These are phyloP conservation scores for Aethina tumida DNA, from an alignment of 1,140 invertebrate genomes.

Conservation along the genomic window DNA sequence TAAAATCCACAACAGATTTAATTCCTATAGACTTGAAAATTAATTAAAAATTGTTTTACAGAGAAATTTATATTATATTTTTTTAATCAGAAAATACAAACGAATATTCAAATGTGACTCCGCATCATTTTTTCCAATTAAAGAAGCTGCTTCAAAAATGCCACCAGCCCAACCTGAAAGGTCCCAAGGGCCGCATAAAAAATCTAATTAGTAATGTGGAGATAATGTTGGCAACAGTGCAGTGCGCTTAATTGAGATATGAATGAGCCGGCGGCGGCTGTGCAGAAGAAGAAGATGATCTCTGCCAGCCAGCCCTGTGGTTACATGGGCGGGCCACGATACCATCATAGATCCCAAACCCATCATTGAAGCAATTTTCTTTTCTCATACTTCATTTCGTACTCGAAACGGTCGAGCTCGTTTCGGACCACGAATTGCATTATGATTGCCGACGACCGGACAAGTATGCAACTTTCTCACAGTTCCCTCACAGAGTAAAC, in stretches of 20 bases:
- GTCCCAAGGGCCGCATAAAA: neutral
- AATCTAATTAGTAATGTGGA: no score
- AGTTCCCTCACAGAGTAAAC: neutral
- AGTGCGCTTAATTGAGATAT: slow-evolving; percentile 33
- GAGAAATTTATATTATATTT: no score
- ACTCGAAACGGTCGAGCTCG: slow-evolving; percentile 4
- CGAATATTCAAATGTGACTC: slow-evolving; percentile 14
- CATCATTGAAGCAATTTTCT: slow-evolving; percentile 32
- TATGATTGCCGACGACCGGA: slow-evolving; percentile 8
- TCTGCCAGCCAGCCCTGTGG: slow-evolving; percentile 24
- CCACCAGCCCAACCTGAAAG: neutral
- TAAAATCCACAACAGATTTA: no score
- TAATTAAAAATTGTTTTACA: no score
- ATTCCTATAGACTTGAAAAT: no score
- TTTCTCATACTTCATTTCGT: slow-evolving; percentile 32
- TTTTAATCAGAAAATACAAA: no score
- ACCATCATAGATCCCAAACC: slow-evolving; percentile 32
- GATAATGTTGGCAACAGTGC: no score
- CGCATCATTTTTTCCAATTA: slow-evolving; percentile 11
- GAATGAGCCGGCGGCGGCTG: slow-evolving; percentile 20
- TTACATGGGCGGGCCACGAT: slow-evolving; percentile 31
- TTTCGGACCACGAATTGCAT: slow-evolving; percentile 5
- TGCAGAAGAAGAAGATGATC: slow-evolving; percentile 4
- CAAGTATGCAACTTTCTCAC: slow-evolving; percentile 2
- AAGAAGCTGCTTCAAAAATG: neutral